Evolutionary conservation across 2,113 vertebrate genomes (phyloP).

Genomic region (Pogona vitticeps): DNA sequence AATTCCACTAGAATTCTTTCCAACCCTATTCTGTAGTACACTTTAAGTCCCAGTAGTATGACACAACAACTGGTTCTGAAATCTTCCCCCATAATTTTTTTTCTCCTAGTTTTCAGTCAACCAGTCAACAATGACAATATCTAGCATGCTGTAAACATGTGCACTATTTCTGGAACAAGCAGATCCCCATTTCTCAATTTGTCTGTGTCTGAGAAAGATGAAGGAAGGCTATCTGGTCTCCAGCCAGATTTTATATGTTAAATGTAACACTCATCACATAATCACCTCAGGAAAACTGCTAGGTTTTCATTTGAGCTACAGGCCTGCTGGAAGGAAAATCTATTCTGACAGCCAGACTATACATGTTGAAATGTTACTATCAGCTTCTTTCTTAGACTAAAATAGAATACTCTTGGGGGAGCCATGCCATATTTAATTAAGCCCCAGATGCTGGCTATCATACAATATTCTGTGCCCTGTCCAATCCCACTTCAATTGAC

Average conservation of each 20-base stretch:
- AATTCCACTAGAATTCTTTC: too few relatives aligned
- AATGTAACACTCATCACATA: constrained; percentile 31
- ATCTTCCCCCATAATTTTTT: not conserved
- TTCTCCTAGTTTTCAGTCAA: not conserved
- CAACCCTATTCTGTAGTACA: not conserved
- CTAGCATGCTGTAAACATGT: too few relatives aligned
- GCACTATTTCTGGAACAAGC: not conserved
- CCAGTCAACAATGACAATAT: too few relatives aligned
- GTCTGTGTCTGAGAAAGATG: not conserved
- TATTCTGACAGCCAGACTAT: constrained; percentile 46
- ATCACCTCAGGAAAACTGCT: constrained; percentile 27
- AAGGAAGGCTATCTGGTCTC: not conserved
- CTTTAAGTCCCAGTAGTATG: not conserved
- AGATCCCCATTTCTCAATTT: not conserved
- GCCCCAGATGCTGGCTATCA: constrained; percentile 13
- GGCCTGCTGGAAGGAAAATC: constrained; percentile 23
- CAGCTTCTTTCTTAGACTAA: constrained; percentile 31
- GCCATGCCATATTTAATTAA: constrained; percentile 6
- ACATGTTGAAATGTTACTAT: constrained; percentile 19
- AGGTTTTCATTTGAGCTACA: constrained; percentile 30
- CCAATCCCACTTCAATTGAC: constrained; percentile 13
- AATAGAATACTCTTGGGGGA: constrained; percentile 38
- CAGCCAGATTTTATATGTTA: constrained; percentile 31
- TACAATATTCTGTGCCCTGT: constrained; percentile 20
- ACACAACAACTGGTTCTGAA: constrained; percentile 37